Percentiles rank a stretch among this genome's conserved stretches.
Evolutionary conservation across 1,140 invertebrate species (phyloP).

Genomic region (Scaptodrosophila lebanonensis): DNA sequence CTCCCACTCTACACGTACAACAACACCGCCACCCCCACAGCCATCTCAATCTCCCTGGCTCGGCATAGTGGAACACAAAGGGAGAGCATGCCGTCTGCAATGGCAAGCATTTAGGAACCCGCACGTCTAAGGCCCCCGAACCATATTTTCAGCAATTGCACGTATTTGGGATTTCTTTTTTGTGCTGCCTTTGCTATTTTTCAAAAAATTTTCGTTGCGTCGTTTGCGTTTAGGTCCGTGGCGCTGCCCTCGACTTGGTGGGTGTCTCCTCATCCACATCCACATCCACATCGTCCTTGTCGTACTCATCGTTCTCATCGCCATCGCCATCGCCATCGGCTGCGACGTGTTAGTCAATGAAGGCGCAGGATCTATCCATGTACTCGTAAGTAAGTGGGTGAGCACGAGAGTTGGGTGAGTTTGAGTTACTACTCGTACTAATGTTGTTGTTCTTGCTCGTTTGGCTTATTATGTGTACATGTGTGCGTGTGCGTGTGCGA

Average conservation of each 20-base stretch:
- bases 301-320: too few relatives aligned
- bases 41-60: too few relatives aligned
- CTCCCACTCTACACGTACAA: too few relatives aligned
- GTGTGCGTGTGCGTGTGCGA: slow-evolving; percentile 17
- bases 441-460: slow-evolving; percentile 12
- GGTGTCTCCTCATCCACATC: too few relatives aligned
- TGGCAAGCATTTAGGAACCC: slow-evolving; percentile 54
- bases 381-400: too few relatives aligned
- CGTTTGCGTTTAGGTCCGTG: slow-evolving; percentile 10
- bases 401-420: too few relatives aligned
- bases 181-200: slow-evolving; percentile 17
- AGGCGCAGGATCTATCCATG: slow-evolving; percentile 10
- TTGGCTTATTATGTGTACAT: slow-evolving; percentile 61
- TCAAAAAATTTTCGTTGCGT: slow-evolving; percentile 12
- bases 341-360: slow-evolving; percentile 38
- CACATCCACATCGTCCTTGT: too few relatives aligned
- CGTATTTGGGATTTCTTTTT: slow-evolving; percentile 58
- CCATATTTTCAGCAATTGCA: slow-evolving; percentile 66
- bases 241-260: slow-evolving; percentile 5
- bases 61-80: background rate
- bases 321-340: too few relatives aligned
- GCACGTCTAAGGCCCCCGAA: slow-evolving; percentile 46
- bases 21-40: too few relatives aligned
- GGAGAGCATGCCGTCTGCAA: background rate
- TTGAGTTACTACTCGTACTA: too few relatives aligned